Evolutionary conservation across 2,888 invertebrate genomes (phyloP).

Genomic region (Synergus itoensis): DNA sequence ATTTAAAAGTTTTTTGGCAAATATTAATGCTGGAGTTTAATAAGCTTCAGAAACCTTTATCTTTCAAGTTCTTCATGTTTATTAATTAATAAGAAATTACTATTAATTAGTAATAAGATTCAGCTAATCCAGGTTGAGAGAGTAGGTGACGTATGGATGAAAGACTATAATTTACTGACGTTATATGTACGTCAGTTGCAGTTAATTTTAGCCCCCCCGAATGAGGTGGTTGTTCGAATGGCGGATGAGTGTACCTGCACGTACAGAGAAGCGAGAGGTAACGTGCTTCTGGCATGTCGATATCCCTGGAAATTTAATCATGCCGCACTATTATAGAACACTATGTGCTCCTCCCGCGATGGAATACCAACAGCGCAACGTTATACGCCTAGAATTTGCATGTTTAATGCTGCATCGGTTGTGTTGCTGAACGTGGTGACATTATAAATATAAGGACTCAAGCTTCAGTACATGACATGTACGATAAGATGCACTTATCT

Average conservation of each 20-base stretch:
- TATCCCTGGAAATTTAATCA: conserved; percentile 72
- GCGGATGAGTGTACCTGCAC: conserved; percentile 58
- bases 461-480: conserved; percentile 51
- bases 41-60: too few relatives aligned
- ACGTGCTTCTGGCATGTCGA: conserved; percentile 70
- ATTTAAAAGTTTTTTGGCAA: too few relatives aligned
- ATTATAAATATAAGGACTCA: conserved; percentile 58
- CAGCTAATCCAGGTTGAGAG: neutral
- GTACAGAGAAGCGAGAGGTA: conserved; percentile 60
- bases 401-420: conserved; percentile 69
- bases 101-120: too few relatives aligned
- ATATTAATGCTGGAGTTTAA: too few relatives aligned
- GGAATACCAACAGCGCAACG: conserved; percentile 60
- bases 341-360: conserved; percentile 62
- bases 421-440: conserved; percentile 60
- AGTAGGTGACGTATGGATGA: neutral
- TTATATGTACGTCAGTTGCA: conserved; percentile 47
- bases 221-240: conserved; percentile 53
- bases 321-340: conserved; percentile 64
- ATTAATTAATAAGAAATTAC: too few relatives aligned
- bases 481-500: conserved; percentile 42
- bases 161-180: conserved; percentile 14
- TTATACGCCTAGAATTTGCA: conserved; percentile 70
- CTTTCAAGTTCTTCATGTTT: too few relatives aligned
- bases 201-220: conserved; percentile 62